Evolutionary conservation across 2,888 invertebrate species (phyloP).

Genomic region (Dolichopus griseipennis): DNA sequence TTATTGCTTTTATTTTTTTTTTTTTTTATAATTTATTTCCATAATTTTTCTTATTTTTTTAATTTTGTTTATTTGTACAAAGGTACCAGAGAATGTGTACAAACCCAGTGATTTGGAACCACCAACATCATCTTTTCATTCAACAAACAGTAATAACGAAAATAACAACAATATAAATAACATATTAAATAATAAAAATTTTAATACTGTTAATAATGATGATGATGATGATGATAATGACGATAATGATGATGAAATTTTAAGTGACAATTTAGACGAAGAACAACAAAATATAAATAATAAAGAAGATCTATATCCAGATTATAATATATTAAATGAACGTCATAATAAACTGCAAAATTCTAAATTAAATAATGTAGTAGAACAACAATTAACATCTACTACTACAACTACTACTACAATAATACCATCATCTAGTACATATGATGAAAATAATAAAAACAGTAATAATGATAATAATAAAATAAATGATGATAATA

Average conservation of each 20-base stretch:
- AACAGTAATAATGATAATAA: slow-evolving; percentile 17
- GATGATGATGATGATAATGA: too few species aligned
- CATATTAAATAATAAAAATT: too few species aligned
- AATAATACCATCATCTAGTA: slow-evolving; percentile 15
- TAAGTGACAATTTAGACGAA: neutral
- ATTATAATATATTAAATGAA: neutral
- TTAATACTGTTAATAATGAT: neutral
- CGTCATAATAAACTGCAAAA: slow-evolving; percentile 20
- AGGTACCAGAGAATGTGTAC: neutral
- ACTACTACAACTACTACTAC: slow-evolving; percentile 18
- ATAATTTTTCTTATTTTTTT: neutral
- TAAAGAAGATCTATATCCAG: slow-evolving; percentile 12
- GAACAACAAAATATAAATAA: slow-evolving; percentile 11
- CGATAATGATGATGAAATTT: neutral
- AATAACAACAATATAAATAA: too few species aligned
- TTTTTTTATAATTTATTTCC: neutral
- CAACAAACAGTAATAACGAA: neutral
- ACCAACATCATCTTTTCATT: neutral
- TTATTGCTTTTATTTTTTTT: neutral
- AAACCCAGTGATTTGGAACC: neutral
- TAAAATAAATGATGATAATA: slow-evolving; percentile 4
- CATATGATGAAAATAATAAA: slow-evolving; percentile 16
- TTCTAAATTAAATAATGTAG: slow-evolving; percentile 13
- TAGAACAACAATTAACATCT: slow-evolving; percentile 17
- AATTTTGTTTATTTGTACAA: neutral